A percentile compares a stretch with the other conserved stretches of the same genome.
These are phyloP conservation scores for Zophobas morio DNA, from an alignment of 1,140 invertebrate genomes.

Conservation along the genomic window DNA sequence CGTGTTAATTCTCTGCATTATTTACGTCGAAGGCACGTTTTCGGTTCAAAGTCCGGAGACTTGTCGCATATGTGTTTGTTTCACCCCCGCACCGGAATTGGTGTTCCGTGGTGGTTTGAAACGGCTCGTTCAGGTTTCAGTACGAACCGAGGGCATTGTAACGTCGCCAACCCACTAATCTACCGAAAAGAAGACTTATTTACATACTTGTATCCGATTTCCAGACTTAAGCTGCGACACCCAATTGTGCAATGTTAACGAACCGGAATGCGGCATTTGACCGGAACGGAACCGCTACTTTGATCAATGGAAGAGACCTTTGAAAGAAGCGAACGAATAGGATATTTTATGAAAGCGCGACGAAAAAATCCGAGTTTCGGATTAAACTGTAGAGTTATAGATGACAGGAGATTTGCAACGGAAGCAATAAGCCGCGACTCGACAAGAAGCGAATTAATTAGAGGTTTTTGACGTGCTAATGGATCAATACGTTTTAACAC, in stretches of 20 bases:
- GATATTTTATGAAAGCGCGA: background rate
- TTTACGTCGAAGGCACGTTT: slow-evolving; percentile 23
- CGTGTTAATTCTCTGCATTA: slow-evolving; percentile 13
- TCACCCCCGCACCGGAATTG: too few species aligned
- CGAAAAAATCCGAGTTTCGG: background rate
- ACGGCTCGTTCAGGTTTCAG: background rate
- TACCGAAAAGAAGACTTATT: slow-evolving; percentile 9
- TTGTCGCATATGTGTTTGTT: background rate
- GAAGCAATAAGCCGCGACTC: background rate
- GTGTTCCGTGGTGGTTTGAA: too few species aligned
- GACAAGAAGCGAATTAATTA: too few species aligned
- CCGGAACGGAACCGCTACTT: slow-evolving; percentile 32
- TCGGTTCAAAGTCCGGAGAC: slow-evolving; percentile 19
- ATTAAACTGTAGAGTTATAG: background rate
- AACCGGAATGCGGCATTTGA: slow-evolving; percentile 29
- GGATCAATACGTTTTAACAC: too few species aligned
- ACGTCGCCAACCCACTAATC: slow-evolving; percentile 5
- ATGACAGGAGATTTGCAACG: background rate
- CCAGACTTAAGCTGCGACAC: background rate
- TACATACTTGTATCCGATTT: slow-evolving; percentile 23
- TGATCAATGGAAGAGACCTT: slow-evolving; percentile 13
- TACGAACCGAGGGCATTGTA: background rate
- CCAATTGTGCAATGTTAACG: slow-evolving; percentile 22
- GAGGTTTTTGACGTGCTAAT: too few species aligned
- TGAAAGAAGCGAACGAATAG: background rate